Evolutionary conservation across 2,888 invertebrate species (phyloP), one percentile per base, ranked within the genome.

Genomic region (Calameuta filiformis): DNA sequence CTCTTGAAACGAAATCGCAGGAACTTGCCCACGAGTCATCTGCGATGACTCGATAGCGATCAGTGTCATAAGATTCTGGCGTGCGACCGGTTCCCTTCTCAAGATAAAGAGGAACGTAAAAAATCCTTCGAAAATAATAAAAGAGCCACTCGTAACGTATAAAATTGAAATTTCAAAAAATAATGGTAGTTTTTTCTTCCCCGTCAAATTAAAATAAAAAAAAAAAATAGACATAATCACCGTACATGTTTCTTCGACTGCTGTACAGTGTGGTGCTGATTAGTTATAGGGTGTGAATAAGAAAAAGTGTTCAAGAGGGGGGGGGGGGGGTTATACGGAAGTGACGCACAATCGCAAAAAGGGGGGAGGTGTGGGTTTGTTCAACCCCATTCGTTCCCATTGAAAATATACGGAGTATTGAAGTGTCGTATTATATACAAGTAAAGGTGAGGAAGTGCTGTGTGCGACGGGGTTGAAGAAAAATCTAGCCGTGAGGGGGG

Each of bases 401-500:
- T 56, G 56, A 23, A 56, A 23, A 23, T 23, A 23, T 1, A 56
- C 9, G 56, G 23, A 9, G 9, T 23, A 56, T 23, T 9, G 56
- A 56, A 6, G 56, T 56, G 56, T 23, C 23, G 56, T 37, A 56
- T 23, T 56, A 56, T 9, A 56, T 23, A 23, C 2, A 15, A 6
- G 56, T 9, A 23, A 56, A 23, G 56, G 56, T 56, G 56, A 56
- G 56, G 23, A 23, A 56, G 56, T 56, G 23, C 56, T 3, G 56
- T 56, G 56, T 9, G 56, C 30, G 12, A 34, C 31, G 71, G 34
- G 71, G 71, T 34, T 0, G 34, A 12, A 23, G 12, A 0, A 71
- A 71, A 34, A 56, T 56, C 23, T 56, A 56, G 71, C 12, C 31
- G 31, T 9, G 33, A 71, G 92, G 68, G 92, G 92, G 69, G 92